These are phyloP conservation scores for Bellardia bayeri DNA, from an alignment of 2,888 invertebrate species.

Conservation along the genomic window DNA sequence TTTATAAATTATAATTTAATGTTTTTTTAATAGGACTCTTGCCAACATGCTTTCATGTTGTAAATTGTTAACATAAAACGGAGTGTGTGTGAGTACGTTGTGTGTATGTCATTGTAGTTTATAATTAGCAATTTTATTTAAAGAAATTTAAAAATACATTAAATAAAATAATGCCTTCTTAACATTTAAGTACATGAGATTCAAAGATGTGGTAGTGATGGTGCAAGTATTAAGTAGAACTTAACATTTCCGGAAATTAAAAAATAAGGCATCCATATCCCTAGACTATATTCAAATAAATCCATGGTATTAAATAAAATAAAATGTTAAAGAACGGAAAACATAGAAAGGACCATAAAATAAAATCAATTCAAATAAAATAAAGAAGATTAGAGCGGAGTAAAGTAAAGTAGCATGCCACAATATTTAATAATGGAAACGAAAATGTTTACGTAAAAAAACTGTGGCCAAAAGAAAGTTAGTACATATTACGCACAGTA, in stretches of 20 bases:
- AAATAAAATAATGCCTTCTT: slow-evolving; percentile 13
- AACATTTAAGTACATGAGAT: background rate
- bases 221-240: background rate
- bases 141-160: slow-evolving; percentile 48
- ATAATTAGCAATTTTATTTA: slow-evolving; percentile 10
- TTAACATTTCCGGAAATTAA: slow-evolving; percentile 45
- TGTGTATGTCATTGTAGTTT: background rate
- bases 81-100: background rate
- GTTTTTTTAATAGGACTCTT: slow-evolving; percentile 55
- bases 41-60: background rate
- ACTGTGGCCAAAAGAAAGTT: slow-evolving; percentile 6
- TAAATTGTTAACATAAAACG: background rate
- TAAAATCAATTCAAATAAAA: background rate
- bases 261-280: slow-evolving; percentile 39
- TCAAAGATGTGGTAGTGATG: background rate
- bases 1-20: slow-evolving; percentile 57
- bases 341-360: background rate
- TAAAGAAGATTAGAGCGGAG: background rate
- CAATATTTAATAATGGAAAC: slow-evolving; percentile 11
- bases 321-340: slow-evolving; percentile 12
- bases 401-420: background rate
- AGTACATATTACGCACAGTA: slow-evolving; percentile 33
- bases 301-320: slow-evolving; percentile 42
- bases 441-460: background rate
- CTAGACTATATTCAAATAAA: slow-evolving; percentile 29